phyloP scores from a whole-genome alignment of 2,797 vertebrate genomes.

The Myotis findleyi region DNA sequence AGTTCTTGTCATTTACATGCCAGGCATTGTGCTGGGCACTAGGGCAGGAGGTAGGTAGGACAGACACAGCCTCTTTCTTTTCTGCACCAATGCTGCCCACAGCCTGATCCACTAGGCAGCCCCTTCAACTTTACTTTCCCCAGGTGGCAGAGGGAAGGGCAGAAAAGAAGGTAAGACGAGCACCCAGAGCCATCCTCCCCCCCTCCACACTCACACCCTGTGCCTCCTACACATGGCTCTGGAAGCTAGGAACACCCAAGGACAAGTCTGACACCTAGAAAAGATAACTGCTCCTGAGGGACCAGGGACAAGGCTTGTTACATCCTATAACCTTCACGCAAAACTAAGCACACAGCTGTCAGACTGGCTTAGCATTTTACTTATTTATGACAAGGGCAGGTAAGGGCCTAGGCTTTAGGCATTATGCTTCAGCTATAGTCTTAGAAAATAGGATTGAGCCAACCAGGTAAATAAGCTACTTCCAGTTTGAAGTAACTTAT shows the following conservation, averaged over 20 bases:
- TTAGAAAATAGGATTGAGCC: constrained; percentile 8
- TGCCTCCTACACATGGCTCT: neutral
- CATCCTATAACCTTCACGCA: constrained; percentile 9
- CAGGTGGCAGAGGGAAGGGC: neutral
- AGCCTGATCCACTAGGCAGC: neutral
- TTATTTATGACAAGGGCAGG: neutral
- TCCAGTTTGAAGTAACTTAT: neutral
- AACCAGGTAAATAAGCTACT: constrained; percentile 18
- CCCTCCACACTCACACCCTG: neutral
- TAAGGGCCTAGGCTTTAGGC: neutral
- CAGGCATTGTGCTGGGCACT: neutral
- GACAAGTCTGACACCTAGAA: neutral
- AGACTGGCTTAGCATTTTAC: neutral
- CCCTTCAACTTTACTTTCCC: neutral
- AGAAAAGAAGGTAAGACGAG: neutral
- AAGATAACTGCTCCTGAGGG: neutral
- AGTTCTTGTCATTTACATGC: fast-evolving
- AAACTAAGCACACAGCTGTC: neutral
- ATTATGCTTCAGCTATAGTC: neutral
- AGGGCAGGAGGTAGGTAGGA: neutral
- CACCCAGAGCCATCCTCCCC: neutral
- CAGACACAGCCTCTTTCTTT: neutral
- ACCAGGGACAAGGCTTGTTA: neutral
- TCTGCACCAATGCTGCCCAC: neutral
- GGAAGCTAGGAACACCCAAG: neutral